These are phyloP conservation scores for Oenanthe melanoleuca DNA, from an alignment of 2,113 vertebrate species.

Conservation along the genomic window DNA sequence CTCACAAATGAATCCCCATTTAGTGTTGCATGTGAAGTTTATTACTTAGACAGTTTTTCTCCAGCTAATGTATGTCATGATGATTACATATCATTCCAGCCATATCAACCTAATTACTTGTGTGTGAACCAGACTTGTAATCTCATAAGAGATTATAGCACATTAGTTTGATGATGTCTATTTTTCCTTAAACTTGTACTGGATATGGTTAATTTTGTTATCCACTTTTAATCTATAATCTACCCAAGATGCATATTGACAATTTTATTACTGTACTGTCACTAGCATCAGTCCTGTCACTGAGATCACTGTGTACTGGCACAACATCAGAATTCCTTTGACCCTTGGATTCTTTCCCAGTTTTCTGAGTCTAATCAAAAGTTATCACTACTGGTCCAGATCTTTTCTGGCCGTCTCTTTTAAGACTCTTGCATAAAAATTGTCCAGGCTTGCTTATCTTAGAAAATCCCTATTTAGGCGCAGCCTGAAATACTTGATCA, in stretches of 20 bases:
- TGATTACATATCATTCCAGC: constrained; percentile 18
- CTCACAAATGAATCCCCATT: not conserved
- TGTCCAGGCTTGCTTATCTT: not conserved
- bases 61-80: constrained; percentile 15
- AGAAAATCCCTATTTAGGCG: not conserved
- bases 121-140: constrained; percentile 33
- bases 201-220: constrained; percentile 43
- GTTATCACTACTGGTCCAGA: not conserved
- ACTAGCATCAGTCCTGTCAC: not conserved
- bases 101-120: constrained; percentile 27
- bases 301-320: not conserved
- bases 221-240: not conserved
- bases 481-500: constrained; percentile 16
- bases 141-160: constrained; percentile 33
- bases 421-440: constrained; percentile 5
- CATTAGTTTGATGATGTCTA: constrained; percentile 25
- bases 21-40: constrained; percentile 6
- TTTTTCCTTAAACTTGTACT: constrained; percentile 49
- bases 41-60: constrained; percentile 24
- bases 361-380: constrained; percentile 30
- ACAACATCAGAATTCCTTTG: not conserved
- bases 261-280: not conserved
- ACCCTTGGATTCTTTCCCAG: constrained; percentile 28
- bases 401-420: not conserved
- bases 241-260: not conserved